Conservation (phyloP, 2,797 vertebrate species). For the Melanotaenia maccullochi region DNA sequence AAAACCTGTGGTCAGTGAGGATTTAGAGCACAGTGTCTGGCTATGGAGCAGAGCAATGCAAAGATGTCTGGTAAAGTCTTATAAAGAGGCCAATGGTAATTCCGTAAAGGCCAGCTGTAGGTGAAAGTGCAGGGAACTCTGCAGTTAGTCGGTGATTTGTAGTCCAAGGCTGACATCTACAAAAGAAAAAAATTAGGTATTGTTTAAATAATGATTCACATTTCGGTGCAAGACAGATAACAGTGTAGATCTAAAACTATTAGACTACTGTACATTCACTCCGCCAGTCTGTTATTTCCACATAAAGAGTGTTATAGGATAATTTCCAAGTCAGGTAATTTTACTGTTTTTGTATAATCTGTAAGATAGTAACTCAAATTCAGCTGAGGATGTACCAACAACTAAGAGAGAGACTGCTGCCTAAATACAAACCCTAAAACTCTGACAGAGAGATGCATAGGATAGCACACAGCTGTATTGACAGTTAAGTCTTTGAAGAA, state of each 20-base stretch:
- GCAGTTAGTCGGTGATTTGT: conserved; percentile 45
- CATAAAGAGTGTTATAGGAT: not conserved
- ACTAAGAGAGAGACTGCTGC: not conserved
- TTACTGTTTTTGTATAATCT: conserved; percentile 2
- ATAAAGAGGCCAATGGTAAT: conserved; percentile 47
- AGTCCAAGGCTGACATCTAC: conserved; percentile 30
- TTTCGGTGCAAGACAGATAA: conserved; percentile 17
- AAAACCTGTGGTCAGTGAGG: conserved; percentile 60
- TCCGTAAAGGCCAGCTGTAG: conserved; percentile 55
- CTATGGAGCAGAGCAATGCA: conserved; percentile 45
- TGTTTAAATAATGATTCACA: conserved; percentile 35
- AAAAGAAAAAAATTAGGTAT: conserved; percentile 25
- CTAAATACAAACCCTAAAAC: conserved; percentile 1
- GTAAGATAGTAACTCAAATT: not conserved
- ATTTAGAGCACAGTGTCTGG: conserved; percentile 50
- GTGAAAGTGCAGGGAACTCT: conserved; percentile 36
- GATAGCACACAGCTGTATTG: conserved; percentile 39
- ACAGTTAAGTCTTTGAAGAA: conserved; percentile 9
- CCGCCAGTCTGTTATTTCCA: not conserved
- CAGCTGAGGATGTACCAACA: conserved; percentile 10
- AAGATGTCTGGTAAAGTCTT: conserved; percentile 71
- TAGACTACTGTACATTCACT: conserved; percentile 5
- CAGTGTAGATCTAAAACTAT: conserved; percentile 18
- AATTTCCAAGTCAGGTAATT: conserved; percentile 8
- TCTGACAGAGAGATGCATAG: conserved; percentile 1